These are phyloP conservation scores for Agriopis leucophaearia DNA, from an alignment of 2,888 invertebrate genomes.

Conservation along the genomic window DNA sequence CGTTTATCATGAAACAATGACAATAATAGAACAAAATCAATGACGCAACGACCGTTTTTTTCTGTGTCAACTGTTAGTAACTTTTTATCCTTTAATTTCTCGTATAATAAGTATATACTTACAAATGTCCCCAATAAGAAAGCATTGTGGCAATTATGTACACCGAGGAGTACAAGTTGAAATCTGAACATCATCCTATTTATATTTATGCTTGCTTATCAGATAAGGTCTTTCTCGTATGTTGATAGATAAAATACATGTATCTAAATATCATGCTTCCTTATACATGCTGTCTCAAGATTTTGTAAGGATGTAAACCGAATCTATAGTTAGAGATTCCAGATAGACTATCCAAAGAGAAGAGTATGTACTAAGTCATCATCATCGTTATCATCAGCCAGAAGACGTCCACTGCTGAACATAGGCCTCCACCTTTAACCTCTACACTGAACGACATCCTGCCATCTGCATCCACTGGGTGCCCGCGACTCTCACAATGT, in stretches of 20 bases:
- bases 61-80: background rate
- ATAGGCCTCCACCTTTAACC: too few species aligned
- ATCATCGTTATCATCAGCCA: too few species aligned
- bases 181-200: background rate
- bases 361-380: too few species aligned
- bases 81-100: background rate
- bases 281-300: background rate
- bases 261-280: background rate
- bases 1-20: background rate
- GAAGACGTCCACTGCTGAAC: too few species aligned
- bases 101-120: background rate
- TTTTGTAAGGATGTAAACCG: background rate
- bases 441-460: too few species aligned
- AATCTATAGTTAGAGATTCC: too few species aligned
- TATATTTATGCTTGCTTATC: constrained; percentile 15
- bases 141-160: constrained; percentile 7
- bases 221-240: background rate
- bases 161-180: background rate
- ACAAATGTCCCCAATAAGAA: constrained; percentile 20
- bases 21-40: background rate
- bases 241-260: background rate
- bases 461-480: too few species aligned
- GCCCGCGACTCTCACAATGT: too few species aligned
- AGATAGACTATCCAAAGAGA: too few species aligned
- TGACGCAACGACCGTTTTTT: background rate